Evolutionary conservation across 2,888 invertebrate species (phyloP).

Genomic region (Coenonympha glycerion): DNA sequence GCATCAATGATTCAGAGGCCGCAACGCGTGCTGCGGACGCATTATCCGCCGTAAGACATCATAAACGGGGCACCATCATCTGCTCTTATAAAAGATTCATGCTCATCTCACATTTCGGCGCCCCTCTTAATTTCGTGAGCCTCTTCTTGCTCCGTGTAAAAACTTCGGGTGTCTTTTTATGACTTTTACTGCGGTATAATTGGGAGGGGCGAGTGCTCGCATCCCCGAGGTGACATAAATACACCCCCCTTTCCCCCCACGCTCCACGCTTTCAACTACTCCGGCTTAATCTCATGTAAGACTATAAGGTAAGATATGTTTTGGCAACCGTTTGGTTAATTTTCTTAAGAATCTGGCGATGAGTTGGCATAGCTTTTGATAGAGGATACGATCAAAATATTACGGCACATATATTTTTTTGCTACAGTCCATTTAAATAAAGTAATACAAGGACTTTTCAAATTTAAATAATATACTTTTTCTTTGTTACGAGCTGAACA

Average conservation of each 20-base stretch:
- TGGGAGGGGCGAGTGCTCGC: slow-evolving; percentile 71
- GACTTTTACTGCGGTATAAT: slow-evolving; percentile 77
- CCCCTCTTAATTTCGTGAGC: slow-evolving; percentile 76
- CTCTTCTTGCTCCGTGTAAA: slow-evolving; percentile 74
- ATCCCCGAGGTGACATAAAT: slow-evolving; percentile 77
- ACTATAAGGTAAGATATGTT: slow-evolving; percentile 57
- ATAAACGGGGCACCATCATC: slow-evolving; percentile 75
- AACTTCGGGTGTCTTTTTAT: slow-evolving; percentile 77
- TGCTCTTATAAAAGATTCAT: slow-evolving; percentile 76
- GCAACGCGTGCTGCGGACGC: slow-evolving; percentile 68
- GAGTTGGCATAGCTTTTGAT: slow-evolving; percentile 15
- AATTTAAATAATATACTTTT: too few relatives aligned
- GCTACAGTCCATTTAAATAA: too few relatives aligned
- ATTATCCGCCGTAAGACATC: slow-evolving; percentile 74
- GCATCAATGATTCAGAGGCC: slow-evolving; percentile 69
- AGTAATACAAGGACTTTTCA: too few relatives aligned
- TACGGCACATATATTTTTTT: neutral
- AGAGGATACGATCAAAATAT: neutral
- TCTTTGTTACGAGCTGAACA: too few relatives aligned
- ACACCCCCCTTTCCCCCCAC: slow-evolving; percentile 67
- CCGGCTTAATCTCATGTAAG: slow-evolving; percentile 72
- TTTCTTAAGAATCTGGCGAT: slow-evolving; percentile 33
- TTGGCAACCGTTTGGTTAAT: slow-evolving; percentile 46
- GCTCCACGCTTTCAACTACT: slow-evolving; percentile 56
- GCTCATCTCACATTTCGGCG: slow-evolving; percentile 76